phyloP scores from a whole-genome alignment of 2,888 invertebrate genomes.

The Oligia latruncula region DNA sequence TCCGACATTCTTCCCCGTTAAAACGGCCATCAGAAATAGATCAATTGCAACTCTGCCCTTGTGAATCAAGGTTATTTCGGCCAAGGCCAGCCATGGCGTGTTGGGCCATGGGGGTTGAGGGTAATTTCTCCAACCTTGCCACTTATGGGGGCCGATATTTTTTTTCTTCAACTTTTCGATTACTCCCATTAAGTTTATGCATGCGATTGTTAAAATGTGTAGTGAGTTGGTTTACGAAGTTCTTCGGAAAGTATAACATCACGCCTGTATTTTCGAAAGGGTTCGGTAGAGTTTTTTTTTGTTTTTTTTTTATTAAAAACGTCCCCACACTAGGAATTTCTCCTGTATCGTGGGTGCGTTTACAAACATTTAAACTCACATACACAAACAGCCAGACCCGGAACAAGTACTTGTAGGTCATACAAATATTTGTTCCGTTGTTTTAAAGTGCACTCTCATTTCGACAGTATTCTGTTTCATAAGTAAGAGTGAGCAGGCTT shows the following conservation, averaged over 20 bases:
- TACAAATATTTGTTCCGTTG: no score
- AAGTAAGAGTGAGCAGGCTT: no score
- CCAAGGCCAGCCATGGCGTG: conserved; percentile 75
- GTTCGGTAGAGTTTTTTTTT: no score
- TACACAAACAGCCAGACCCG: no score
- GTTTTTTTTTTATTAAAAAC: no score
- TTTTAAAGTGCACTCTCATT: no score
- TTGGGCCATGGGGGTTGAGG: conserved; percentile 22
- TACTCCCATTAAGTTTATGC: conserved; percentile 49
- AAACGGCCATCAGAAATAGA: conserved; percentile 64
- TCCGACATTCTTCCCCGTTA: conserved; percentile 46
- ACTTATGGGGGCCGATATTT: conserved; percentile 58
- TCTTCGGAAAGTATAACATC: neutral
- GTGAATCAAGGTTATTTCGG: conserved; percentile 54
- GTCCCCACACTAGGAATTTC: no score
- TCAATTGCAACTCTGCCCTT: conserved; percentile 58
- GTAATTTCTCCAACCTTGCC: conserved; percentile 68
- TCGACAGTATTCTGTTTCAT: no score
- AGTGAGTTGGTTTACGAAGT: neutral
- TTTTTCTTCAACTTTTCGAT: conserved; percentile 49
- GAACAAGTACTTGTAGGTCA: no score
- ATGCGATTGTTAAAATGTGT: conserved; percentile 52
- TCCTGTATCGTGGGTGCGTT: no score
- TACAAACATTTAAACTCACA: no score
- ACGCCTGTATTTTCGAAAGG: neutral